Percentiles rank a stretch among this genome's conserved stretches.
Evolutionary conservation across 2,888 invertebrate genomes (phyloP).

Genomic region (Dolichomitus sp.): DNA sequence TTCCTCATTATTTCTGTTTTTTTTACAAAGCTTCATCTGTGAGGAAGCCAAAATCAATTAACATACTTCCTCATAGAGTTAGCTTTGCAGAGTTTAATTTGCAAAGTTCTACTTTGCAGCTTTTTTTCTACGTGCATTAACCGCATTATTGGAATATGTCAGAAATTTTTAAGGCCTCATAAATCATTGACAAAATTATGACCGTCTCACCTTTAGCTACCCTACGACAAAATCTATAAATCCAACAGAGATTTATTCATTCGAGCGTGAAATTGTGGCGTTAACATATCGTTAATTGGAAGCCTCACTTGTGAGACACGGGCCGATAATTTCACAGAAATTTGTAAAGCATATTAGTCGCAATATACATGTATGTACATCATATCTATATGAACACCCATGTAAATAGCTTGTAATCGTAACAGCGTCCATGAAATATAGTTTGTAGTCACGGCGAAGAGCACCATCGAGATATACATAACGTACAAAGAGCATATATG

Average conservation of each 20-base stretch:
- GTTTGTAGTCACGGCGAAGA: constrained; percentile 2
- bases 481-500: neutral
- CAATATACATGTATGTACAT: neutral
- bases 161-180: neutral
- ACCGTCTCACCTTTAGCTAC: neutral
- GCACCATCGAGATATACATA: neutral
- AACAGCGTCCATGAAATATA: neutral
- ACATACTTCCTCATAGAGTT: no score
- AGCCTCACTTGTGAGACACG: neutral
- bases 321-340: constrained; percentile 10
- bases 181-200: neutral
- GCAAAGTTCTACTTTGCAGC: no score
- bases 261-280: constrained; percentile 2
- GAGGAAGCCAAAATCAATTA: no score
- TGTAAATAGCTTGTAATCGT: neutral
- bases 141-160: no score
- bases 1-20: no score
- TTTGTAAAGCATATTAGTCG: neutral
- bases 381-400: neutral
- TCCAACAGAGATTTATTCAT: neutral
- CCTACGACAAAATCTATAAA: neutral
- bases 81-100: no score
- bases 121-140: no score
- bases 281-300: constrained; percentile 13
- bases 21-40: no score